Evolutionary conservation across 2,888 invertebrate species (phyloP).

Genomic region (Molorchus minor): DNA sequence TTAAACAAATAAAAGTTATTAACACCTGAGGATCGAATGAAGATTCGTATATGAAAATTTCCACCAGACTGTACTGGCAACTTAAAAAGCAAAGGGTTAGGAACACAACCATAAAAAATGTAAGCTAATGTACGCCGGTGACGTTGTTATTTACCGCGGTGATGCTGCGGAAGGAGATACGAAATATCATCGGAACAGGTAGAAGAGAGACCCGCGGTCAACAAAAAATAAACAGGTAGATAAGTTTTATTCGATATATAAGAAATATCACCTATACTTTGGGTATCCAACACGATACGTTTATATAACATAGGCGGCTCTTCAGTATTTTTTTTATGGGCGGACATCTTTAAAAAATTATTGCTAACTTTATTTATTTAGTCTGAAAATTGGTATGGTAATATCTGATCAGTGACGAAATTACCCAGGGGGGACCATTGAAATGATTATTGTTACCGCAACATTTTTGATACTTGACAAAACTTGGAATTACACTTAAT

Average conservation of each 20-base stretch:
- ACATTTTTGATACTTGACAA: no score
- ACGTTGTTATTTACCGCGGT: slow-evolving; percentile 51
- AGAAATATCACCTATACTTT: slow-evolving; percentile 45
- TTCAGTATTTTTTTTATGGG: no score
- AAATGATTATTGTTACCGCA: no score
- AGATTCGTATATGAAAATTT: slow-evolving; percentile 30
- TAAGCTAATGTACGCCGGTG: slow-evolving; percentile 53
- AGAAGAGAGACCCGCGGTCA: slow-evolving; percentile 36
- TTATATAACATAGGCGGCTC: no score
- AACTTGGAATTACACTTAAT: no score
- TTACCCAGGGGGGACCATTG: no score
- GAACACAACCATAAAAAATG: slow-evolving; percentile 55
- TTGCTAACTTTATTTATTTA: no score
- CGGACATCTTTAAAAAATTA: no score
- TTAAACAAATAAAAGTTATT: slow-evolving; percentile 14
- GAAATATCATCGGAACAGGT: slow-evolving; percentile 25
- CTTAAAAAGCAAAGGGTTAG: slow-evolving; percentile 55
- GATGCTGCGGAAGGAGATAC: slow-evolving; percentile 43
- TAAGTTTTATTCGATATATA: slow-evolving; percentile 53
- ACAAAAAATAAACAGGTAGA: slow-evolving; percentile 56
- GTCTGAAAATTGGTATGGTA: no score
- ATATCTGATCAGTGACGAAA: no score
- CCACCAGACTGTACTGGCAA: slow-evolving; percentile 47
- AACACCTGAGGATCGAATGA: slow-evolving; percentile 24
- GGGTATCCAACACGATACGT: slow-evolving; percentile 25